A percentile compares a stretch with the other conserved stretches of the same genome.
phyloP scores from a whole-genome alignment of 2,888 invertebrate species.

The Patella ulyssiponensis region DNA sequence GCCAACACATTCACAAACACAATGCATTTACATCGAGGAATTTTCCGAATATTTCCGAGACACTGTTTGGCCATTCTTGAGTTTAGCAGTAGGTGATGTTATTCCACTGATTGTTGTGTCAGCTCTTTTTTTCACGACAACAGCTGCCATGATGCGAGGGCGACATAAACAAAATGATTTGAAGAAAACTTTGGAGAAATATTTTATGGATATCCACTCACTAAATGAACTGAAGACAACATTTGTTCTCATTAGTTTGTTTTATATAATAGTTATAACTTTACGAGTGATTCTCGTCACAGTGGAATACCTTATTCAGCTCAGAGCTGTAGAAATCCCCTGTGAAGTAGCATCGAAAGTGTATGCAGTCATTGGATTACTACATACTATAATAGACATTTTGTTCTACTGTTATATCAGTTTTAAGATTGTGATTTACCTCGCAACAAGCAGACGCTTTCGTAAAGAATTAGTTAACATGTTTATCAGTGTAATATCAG shows the following conservation, averaged over 20 bases:
- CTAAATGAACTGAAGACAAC: slow-evolving; percentile 49
- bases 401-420: slow-evolving; percentile 50
- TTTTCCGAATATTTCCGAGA: slow-evolving; percentile 56
- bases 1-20: slow-evolving; percentile 28
- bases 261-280: slow-evolving; percentile 34
- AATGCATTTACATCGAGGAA: slow-evolving; percentile 56
- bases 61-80: slow-evolving; percentile 61
- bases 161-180: slow-evolving; percentile 28
- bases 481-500: slow-evolving; percentile 2
- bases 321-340: slow-evolving; percentile 23
- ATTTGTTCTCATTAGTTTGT: slow-evolving; percentile 34
- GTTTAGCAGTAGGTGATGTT: slow-evolving; percentile 55
- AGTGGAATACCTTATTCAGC: slow-evolving; percentile 27
- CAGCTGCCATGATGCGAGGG: slow-evolving; percentile 20
- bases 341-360: slow-evolving; percentile 28
- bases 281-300: slow-evolving; percentile 27
- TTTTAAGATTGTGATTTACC: slow-evolving; percentile 57
- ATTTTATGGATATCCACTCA: slow-evolving; percentile 58
- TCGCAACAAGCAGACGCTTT: slow-evolving; percentile 50
- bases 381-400: slow-evolving; percentile 38
- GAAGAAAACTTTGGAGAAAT: slow-evolving; percentile 50
- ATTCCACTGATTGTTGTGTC: slow-evolving; percentile 57
- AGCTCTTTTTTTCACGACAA: slow-evolving; percentile 46
- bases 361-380: slow-evolving; percentile 27
- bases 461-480: slow-evolving; percentile 39